Conservation (phyloP, 2,888 invertebrate species). For the Neoascia interrupta region DNA sequence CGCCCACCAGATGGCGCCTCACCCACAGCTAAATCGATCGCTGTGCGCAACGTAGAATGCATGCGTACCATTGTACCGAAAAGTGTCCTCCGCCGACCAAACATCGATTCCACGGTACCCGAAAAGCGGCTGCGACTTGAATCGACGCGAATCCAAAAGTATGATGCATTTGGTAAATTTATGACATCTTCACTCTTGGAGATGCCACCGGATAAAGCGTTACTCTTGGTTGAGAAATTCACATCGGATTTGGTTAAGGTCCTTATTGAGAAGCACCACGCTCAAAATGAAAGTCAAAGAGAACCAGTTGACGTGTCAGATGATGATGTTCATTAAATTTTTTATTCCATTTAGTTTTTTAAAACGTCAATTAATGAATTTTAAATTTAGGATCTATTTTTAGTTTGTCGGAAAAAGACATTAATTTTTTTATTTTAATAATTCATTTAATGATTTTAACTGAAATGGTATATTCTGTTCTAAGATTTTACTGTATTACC, state of each 20-base stretch:
- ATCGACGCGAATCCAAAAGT: conserved; percentile 64
- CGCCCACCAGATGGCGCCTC: no score
- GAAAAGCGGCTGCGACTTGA: conserved; percentile 47
- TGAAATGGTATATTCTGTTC: no score
- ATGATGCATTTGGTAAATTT: conserved; percentile 78
- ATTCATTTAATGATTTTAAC: no score
- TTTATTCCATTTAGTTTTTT: conserved; percentile 4
- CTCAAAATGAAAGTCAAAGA: conserved; percentile 26
- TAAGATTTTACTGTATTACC: no score
- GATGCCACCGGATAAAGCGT: conserved; percentile 75
- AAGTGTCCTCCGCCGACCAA: conserved; percentile 36
- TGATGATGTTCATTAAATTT: conserved; percentile 46
- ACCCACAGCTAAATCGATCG: conserved; percentile 23
- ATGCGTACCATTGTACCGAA: conserved; percentile 61
- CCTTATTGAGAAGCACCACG: conserved; percentile 72
- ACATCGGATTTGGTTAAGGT: conserved; percentile 77
- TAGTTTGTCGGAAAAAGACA: neutral
- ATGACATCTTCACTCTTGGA: conserved; percentile 77
- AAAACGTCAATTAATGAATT: no score
- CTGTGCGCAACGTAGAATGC: conserved; percentile 50
- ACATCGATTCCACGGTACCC: conserved; percentile 21
- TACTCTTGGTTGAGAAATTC: conserved; percentile 77
- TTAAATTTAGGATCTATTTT: no score
- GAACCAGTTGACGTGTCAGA: conserved; percentile 36
- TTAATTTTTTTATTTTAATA: no score